Evolutionary conservation across 2,797 vertebrate genomes (phyloP).

Genomic region (Schizopygopsis pylzovi): DNA sequence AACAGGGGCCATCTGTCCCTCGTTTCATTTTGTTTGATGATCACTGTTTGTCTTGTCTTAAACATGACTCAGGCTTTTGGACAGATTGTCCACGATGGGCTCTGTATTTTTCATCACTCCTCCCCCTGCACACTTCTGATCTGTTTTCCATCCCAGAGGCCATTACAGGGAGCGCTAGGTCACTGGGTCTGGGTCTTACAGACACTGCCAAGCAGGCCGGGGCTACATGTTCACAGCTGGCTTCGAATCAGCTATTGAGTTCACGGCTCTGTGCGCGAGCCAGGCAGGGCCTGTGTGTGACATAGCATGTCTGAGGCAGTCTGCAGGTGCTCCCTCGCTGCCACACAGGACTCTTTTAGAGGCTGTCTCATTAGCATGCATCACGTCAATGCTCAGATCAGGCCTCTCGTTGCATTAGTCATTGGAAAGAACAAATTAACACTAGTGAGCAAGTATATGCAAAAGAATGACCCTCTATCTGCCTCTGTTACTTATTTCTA

Average conservation of each 20-base stretch:
- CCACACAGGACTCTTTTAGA: slow-evolving; percentile 75
- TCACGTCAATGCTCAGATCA: slow-evolving; percentile 49
- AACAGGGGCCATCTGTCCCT: slow-evolving; percentile 53
- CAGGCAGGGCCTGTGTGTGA: slow-evolving; percentile 52
- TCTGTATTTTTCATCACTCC: slow-evolving; percentile 51
- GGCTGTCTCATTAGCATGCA: slow-evolving; percentile 55
- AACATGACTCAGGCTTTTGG: slow-evolving; percentile 40
- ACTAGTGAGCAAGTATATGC: slow-evolving; percentile 41
- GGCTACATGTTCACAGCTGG: slow-evolving; percentile 32
- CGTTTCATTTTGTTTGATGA: slow-evolving; percentile 48
- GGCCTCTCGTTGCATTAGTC: slow-evolving; percentile 38
- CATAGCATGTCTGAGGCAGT: slow-evolving; percentile 47
- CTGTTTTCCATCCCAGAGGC: slow-evolving; percentile 53
- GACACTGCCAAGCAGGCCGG: slow-evolving; percentile 14
- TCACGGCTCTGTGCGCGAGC: slow-evolving; percentile 17
- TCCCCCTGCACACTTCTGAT: slow-evolving; percentile 39
- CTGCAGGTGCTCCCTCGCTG: slow-evolving; percentile 71
- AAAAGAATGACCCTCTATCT: slow-evolving; percentile 41
- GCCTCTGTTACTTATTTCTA: slow-evolving; percentile 1
- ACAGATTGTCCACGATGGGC: slow-evolving; percentile 34
- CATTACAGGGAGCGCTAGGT: slow-evolving; percentile 45
- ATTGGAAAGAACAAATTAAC: slow-evolving; percentile 54
- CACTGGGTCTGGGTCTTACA: slow-evolving; percentile 49
- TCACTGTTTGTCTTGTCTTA: slow-evolving; percentile 30
- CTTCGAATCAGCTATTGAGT: slow-evolving; percentile 25